Evolutionary conservation across 2,888 invertebrate species (phyloP).

Genomic region (Branchellion lobata): DNA sequence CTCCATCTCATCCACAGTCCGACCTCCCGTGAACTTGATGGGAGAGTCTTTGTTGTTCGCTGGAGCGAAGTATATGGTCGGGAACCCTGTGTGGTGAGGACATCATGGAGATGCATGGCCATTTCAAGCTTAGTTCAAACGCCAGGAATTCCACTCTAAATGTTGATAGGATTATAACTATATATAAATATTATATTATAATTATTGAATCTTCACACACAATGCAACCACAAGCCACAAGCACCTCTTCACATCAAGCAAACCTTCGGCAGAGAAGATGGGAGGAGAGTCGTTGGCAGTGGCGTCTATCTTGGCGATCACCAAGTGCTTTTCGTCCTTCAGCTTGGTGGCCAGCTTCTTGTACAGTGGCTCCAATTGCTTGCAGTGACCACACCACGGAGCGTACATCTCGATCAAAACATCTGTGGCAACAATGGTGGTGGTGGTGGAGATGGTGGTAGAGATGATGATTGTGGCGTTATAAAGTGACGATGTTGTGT

Average conservation of each 20-base stretch:
- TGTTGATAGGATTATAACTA: too few relatives aligned
- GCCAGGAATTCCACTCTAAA: too few relatives aligned
- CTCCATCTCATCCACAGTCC: slow-evolving; percentile 58
- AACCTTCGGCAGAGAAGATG: slow-evolving; percentile 51
- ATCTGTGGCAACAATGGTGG: slow-evolving; percentile 55
- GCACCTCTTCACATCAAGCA: background rate
- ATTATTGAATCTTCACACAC: too few relatives aligned
- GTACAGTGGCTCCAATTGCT: slow-evolving; percentile 65
- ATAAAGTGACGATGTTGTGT: too few relatives aligned
- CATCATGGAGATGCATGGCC: too few relatives aligned
- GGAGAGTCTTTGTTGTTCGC: slow-evolving; percentile 60
- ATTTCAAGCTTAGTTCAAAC: too few relatives aligned
- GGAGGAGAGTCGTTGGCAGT: slow-evolving; percentile 65
- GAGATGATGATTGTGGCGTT: too few relatives aligned
- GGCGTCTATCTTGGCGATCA: slow-evolving; percentile 62
- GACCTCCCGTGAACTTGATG: slow-evolving; percentile 61
- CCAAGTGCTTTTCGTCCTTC: slow-evolving; percentile 57
- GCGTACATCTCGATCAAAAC: slow-evolving; percentile 67
- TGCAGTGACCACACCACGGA: slow-evolving; percentile 69
- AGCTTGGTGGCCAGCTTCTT: slow-evolving; percentile 59
- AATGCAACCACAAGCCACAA: too few relatives aligned
- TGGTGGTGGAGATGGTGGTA: too few relatives aligned
- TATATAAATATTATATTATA: too few relatives aligned
- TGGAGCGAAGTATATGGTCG: slow-evolving; percentile 65
- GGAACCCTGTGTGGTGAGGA: slow-evolving; percentile 62